Evolutionary conservation across 2,888 invertebrate species (phyloP).

Genomic region (Leptogaster cylindrica): DNA sequence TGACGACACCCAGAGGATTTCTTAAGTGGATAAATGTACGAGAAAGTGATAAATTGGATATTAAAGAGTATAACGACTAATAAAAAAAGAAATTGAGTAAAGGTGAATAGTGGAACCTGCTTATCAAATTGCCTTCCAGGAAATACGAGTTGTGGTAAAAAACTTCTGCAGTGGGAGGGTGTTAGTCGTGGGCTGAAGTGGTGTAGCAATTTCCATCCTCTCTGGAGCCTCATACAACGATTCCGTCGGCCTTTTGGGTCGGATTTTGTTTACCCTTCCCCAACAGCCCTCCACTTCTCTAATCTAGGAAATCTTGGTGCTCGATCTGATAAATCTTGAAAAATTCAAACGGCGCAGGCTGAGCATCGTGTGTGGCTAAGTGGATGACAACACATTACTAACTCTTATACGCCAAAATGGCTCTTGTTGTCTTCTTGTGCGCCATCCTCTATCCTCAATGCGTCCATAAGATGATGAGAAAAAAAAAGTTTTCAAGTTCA

Average conservation of each 20-base stretch:
- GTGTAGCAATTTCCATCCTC: too few relatives aligned
- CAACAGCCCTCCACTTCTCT: constrained; percentile 48
- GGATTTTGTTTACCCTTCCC: background rate
- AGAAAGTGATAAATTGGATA: constrained; percentile 20
- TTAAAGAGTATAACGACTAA: constrained; percentile 3
- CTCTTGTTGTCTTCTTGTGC: constrained; percentile 42
- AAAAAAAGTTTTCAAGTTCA: constrained; percentile 11
- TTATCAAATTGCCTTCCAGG: constrained; percentile 7
- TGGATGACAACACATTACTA: constrained; percentile 45
- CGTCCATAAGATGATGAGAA: constrained; percentile 5
- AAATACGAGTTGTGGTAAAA: background rate
- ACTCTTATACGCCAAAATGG: constrained; percentile 45
- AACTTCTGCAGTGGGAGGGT: background rate
- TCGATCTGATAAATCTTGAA: background rate
- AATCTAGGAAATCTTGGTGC: background rate
- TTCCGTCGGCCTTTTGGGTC: background rate
- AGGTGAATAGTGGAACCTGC: background rate
- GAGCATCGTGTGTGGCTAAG: constrained; percentile 46
- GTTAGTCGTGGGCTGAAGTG: too few relatives aligned
- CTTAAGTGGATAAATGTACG: constrained; percentile 29
- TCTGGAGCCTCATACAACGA: too few relatives aligned
- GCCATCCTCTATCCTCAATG: constrained; percentile 38
- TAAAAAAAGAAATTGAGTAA: constrained; percentile 11
- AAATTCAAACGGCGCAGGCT: background rate
- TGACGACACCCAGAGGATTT: constrained; percentile 14